Base-by-base conservation (phyloP, 2,113 vertebrate genomes). In the Pseudolaguvia tuberculata region DNA sequence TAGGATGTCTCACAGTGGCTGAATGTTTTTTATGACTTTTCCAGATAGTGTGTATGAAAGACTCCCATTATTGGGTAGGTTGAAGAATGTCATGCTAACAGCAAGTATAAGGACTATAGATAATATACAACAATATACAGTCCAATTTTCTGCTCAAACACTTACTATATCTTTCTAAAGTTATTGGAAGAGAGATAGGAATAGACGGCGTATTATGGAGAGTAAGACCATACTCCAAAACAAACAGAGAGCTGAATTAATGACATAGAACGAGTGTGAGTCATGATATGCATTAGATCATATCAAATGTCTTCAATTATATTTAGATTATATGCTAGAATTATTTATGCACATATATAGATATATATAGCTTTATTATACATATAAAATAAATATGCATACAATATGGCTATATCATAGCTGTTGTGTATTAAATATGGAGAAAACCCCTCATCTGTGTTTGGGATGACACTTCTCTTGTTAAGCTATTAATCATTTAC, bases 1-100 rank as follows among this genome's bases (percentile, higher is more conserved):
- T 79, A 86, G 84, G 85, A 87, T 73, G 55, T 84, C 71, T 84
- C 59, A 73, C 63, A 70, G 80, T 82, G 79, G 81, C 56, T 78
- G 73, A 81, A 74, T 70, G 67, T 45, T 75, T 35, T 84, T 86
- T 85, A 88, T 78, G 79, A 76, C 83, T 83, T 88, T 87, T 82
- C 81, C 82, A 81, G 80, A 87, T 77, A 81, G 76, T 74, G 81
- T 78, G 78, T 84, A 81, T 88, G 83, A 89, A 89, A 86, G 87
- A 81, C 82, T 84, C 76, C 76, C 81, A 85, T 88, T 89, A 85
- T 88, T 76, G 82, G 78, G 58, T 61, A 53, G 23, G 66, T 29
- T 68, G 39, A 81, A 79, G 72, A 84, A 82, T 79, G 65, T 59
- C 72, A 73, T 70, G 58, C 78, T 66, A 80, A 85, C 73, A 83